Evolutionary conservation across 2,888 invertebrate genomes (phyloP), one percentile per base, ranked within the genome.

Genomic region (Agrotis segetum): DNA sequence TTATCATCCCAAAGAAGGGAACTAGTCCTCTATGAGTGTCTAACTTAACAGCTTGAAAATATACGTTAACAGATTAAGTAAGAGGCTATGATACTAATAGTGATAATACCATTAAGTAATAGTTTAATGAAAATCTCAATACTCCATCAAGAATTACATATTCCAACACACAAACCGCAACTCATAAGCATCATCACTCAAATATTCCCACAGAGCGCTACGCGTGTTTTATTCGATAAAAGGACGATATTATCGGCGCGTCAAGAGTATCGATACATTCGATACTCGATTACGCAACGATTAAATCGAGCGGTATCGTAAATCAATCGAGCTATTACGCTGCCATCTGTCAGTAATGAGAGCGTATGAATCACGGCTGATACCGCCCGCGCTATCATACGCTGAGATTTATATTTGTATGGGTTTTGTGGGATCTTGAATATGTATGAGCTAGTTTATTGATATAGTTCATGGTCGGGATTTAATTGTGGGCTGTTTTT

Each of bases 281-380:
- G 79, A 80, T 86, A 84, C 85, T 86, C 87, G 88, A 89, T 92
- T 93, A 92, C 88, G 90, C 87, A 92, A 92, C 88, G 88, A 92
- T 92, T 92, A 90, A 91, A 88, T 85, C 88, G 88, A 87, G 83
- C 88, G 83, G 88, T 85, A 91, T 92, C 92, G 91, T 93, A 93
- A 92, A 95, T 94, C 95, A 94, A 92, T 93, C 91, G 91, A 81
- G 88, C 91, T 91, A 94, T 94, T 94, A 93, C 90, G 89, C 91
- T 88, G 90, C 92, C 91, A 92, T 92, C 94, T 92, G 94, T 95
- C 95, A 91, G 89, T 93, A 94, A 92, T 88, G 92, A 88, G 93
- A 92, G 91, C 93, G 88, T 88, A 93, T 94, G 93, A 93, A 92
- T 94, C 95, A 93, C 91, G 90, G 79, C 85, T 85, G 72, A 78